Conservation (phyloP, 1,140 invertebrate genomes). For the Zaprionus davidi region DNA sequence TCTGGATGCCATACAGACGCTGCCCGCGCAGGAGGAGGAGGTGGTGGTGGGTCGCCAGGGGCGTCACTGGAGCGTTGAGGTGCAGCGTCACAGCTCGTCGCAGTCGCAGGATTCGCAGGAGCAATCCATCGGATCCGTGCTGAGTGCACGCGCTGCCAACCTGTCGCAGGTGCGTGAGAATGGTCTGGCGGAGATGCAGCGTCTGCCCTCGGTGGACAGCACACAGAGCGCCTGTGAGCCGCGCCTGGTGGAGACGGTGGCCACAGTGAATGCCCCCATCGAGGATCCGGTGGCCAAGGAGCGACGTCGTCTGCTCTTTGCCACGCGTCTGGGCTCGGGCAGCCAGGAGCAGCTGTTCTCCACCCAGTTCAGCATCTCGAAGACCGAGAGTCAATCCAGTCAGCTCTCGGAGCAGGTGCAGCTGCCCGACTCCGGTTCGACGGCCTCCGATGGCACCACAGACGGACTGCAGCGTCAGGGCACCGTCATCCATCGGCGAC, state of each 20-base stretch:
- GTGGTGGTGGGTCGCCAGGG: neutral
- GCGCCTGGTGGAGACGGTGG: slow-evolving; percentile 66
- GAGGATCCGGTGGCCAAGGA: slow-evolving; percentile 71
- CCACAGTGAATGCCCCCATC: slow-evolving; percentile 58
- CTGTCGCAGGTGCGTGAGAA: slow-evolving; percentile 57
- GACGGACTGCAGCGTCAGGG: slow-evolving; percentile 72
- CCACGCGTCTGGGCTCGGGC: slow-evolving; percentile 83
- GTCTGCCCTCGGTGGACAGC: slow-evolving; percentile 70
- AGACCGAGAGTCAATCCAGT: slow-evolving; percentile 85
- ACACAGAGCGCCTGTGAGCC: slow-evolving; percentile 72
- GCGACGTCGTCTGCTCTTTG: slow-evolving; percentile 83
- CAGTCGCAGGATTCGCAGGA: slow-evolving; percentile 61
- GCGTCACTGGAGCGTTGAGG: slow-evolving; percentile 72
- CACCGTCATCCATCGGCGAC: slow-evolving; percentile 66
- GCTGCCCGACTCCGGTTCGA: slow-evolving; percentile 50
- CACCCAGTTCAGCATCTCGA: slow-evolving; percentile 84
- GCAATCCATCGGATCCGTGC: slow-evolving; percentile 59
- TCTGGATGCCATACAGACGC: slow-evolving; percentile 77
- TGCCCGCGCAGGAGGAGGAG: slow-evolving; percentile 68
- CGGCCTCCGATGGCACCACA: slow-evolving; percentile 40
- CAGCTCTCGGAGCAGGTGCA: slow-evolving; percentile 84
- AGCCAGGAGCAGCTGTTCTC: slow-evolving; percentile 85
- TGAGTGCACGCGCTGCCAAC: slow-evolving; percentile 53
- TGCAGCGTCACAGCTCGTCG: slow-evolving; percentile 65
- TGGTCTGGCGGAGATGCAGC: slow-evolving; percentile 54